These are phyloP conservation scores for Dromas ardeola DNA, from an alignment of 2,113 vertebrate species.

Conservation along the genomic window DNA sequence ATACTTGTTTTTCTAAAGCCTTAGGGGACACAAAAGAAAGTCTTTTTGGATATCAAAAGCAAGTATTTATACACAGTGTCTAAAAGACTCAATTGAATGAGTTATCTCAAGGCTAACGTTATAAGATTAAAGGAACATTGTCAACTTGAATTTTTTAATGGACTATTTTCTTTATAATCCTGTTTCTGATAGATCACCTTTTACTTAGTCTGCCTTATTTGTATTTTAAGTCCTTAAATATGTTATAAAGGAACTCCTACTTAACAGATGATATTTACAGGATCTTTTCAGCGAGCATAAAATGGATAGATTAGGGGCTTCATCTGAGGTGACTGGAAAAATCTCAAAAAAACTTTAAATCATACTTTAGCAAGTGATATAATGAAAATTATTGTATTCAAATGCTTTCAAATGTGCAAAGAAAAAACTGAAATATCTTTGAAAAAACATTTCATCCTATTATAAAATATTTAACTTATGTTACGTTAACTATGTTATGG, in stretches of 20 bases:
- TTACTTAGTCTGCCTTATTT: background rate
- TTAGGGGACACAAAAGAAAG: background rate
- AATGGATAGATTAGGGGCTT: background rate
- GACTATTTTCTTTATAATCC: background rate
- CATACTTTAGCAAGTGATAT: background rate
- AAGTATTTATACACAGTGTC: background rate
- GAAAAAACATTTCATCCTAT: accelerated
- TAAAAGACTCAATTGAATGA: background rate
- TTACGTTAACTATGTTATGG: too few relatives aligned
- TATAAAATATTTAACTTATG: background rate
- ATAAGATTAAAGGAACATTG: background rate
- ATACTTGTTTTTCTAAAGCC: background rate
- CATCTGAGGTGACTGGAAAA: background rate
- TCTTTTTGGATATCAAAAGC: background rate
- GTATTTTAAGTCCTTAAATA: background rate
- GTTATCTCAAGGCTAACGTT: background rate
- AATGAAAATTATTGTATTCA: background rate
- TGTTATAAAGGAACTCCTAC: background rate
- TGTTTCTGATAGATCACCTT: background rate
- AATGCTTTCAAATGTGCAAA: background rate
- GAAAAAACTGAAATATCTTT: background rate
- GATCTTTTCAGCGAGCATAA: background rate
- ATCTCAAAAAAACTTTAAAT: background rate
- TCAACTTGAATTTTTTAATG: background rate
- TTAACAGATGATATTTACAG: background rate